Evolutionary conservation across 1,140 invertebrate genomes (phyloP).

Genomic region (Yoshiicerus persimilis): DNA sequence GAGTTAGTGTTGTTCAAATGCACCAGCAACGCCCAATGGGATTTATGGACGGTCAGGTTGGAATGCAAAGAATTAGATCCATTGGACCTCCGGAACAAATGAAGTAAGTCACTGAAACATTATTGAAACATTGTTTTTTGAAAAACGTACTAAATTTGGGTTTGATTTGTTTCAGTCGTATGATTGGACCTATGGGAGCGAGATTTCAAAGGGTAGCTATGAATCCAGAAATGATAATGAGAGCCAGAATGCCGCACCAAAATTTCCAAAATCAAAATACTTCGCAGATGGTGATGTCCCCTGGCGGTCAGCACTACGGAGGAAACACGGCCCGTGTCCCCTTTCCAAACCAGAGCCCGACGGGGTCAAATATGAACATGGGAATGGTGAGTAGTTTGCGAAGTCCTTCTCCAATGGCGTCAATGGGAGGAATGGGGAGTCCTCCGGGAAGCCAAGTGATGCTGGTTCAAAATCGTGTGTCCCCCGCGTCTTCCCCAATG

Average conservation of each 20-base stretch:
- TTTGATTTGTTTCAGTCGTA: conserved; percentile 1
- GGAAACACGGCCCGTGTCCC: conserved; percentile 25
- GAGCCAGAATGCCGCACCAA: conserved; percentile 33
- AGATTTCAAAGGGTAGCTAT: conserved; percentile 39
- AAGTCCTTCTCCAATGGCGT: conserved; percentile 43
- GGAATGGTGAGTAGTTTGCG: conserved; percentile 30
- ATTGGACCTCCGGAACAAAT: conserved; percentile 21
- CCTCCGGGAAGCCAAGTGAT: conserved; percentile 33
- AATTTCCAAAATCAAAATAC: conserved; percentile 29
- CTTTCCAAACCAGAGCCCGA: conserved; percentile 44
- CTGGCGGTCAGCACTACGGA: conserved; percentile 26
- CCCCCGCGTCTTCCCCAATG: conserved; percentile 49
- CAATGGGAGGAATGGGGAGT: conserved; percentile 42
- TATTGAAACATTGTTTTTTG: not conserved
- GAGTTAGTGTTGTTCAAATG: conserved; percentile 40
- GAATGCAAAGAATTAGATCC: conserved; percentile 33
- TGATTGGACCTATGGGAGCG: conserved; percentile 26
- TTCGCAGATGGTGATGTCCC: conserved; percentile 31
- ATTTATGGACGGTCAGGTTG: conserved; percentile 28
- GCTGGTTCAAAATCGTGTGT: conserved; percentile 35
- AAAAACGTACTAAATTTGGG: not conserved
- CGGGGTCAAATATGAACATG: conserved; percentile 25
- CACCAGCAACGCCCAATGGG: conserved; percentile 37
- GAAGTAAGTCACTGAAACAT: not conserved
- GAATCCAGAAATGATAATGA: conserved; percentile 42